These are phyloP conservation scores for Ormyrus rosae DNA, from an alignment of 2,888 invertebrate species.

Conservation along the genomic window DNA sequence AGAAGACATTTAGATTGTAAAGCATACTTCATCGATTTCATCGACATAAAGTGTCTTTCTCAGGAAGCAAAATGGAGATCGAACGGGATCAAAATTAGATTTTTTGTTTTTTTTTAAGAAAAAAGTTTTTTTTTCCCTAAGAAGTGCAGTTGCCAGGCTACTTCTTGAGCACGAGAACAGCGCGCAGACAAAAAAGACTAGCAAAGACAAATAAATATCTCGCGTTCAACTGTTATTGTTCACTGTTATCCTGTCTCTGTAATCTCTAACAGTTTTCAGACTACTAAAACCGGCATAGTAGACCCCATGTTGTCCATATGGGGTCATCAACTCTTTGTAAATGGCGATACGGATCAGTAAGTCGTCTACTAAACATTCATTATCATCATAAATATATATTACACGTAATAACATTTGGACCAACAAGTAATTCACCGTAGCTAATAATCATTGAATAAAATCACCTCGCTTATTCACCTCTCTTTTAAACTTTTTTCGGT, in stretches of 20 bases:
- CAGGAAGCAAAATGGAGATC: conserved; percentile 4
- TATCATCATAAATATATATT: conserved; percentile 55
- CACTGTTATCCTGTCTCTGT: conserved; percentile 71
- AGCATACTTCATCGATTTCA: conserved; percentile 51
- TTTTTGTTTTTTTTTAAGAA: conserved; percentile 11
- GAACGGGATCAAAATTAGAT: not conserved
- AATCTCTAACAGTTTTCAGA: conserved; percentile 79
- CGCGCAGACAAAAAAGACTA: conserved; percentile 49
- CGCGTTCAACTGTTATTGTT: conserved; percentile 30
- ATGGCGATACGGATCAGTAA: conserved; percentile 98
- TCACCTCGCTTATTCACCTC: conserved; percentile 50
- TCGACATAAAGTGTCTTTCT: conserved; percentile 36
- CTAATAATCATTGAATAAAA: conserved; percentile 30
- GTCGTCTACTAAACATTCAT: conserved; percentile 77
- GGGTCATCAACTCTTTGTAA: conserved; percentile 98
- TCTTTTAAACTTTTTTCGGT: conserved; percentile 15
- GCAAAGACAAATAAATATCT: conserved; percentile 30
- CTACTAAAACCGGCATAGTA: conserved; percentile 94
- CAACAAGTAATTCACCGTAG: conserved; percentile 56
- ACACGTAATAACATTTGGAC: conserved; percentile 57
- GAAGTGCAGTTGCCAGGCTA: conserved; percentile 29
- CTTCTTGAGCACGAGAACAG: conserved; percentile 29
- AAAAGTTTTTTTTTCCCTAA: conserved; percentile 13
- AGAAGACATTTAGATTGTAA: conserved; percentile 38
- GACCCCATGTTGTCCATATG: conserved; percentile 99